Conservation (phyloP, 2,888 invertebrate genomes). For the Amphimallon solstitiale region DNA sequence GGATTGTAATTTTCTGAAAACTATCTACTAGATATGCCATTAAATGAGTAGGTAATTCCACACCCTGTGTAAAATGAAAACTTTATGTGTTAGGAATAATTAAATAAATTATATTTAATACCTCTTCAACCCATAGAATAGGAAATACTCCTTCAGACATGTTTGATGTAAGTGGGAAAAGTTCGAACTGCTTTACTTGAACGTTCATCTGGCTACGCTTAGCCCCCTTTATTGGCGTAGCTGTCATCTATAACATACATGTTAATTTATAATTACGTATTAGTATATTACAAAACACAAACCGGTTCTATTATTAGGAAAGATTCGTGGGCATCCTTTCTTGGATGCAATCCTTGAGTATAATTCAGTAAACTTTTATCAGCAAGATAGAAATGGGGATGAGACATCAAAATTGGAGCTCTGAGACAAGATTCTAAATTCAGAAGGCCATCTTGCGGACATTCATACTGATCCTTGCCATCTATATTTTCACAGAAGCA, state of each 20-base stretch:
- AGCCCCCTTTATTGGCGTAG: constrained; percentile 65
- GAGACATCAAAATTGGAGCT: constrained; percentile 71
- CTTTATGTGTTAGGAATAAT: too few relatives aligned
- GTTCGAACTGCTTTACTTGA: constrained; percentile 63
- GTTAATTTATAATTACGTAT: not conserved
- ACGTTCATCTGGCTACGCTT: constrained; percentile 70
- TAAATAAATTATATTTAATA: constrained; percentile 48
- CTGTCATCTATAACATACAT: constrained; percentile 63
- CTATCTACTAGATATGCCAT: constrained; percentile 60
- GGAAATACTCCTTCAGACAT: constrained; percentile 70
- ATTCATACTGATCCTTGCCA: constrained; percentile 63
- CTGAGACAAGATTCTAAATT: constrained; percentile 68
- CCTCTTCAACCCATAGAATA: constrained; percentile 70
- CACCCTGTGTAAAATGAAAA: constrained; percentile 44
- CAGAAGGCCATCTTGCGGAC: constrained; percentile 66
- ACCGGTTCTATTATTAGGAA: constrained; percentile 72
- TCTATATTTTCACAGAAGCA: constrained; percentile 67
- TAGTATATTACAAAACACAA: constrained; percentile 48
- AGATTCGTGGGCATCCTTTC: constrained; percentile 67
- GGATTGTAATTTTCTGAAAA: constrained; percentile 60
- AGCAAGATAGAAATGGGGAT: constrained; percentile 74
- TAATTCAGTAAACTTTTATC: constrained; percentile 66
- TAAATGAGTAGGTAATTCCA: constrained; percentile 52
- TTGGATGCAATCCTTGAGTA: constrained; percentile 67
- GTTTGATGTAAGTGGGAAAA: constrained; percentile 63